These are phyloP conservation scores for Horisme vitalbata DNA, from an alignment of 2,888 invertebrate species.

Conservation along the genomic window DNA sequence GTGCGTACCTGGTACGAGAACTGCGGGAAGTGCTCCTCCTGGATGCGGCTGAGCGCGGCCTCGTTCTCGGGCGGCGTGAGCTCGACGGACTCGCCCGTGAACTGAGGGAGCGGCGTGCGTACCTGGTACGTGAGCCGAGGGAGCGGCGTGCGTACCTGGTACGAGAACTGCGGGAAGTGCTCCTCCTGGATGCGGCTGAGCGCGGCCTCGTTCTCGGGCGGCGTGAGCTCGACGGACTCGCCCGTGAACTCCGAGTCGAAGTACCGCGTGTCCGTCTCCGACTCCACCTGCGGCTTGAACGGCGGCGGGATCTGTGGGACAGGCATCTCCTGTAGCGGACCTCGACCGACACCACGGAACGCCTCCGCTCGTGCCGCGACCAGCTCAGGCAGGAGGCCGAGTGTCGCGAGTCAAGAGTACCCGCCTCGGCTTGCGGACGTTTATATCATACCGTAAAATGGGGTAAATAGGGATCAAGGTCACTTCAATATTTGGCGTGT, in stretches of 20 bases:
- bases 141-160: conserved; percentile 70
- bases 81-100: conserved; percentile 98
- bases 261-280: conserved; percentile 97
- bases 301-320: conserved; percentile 92
- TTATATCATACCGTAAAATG: too few relatives aligned
- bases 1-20: conserved; percentile 88
- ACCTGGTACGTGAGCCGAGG: conserved; percentile 92
- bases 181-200: conserved; percentile 87
- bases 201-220: conserved; percentile 88
- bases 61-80: conserved; percentile 95
- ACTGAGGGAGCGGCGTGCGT: conserved; percentile 97
- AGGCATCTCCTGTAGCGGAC: too few relatives aligned
- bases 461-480: too few relatives aligned
- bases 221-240: conserved; percentile 97
- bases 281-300: conserved; percentile 94
- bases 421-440: too few relatives aligned
- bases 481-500: too few relatives aligned
- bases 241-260: conserved; percentile 99
- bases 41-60: conserved; percentile 83
- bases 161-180: conserved; percentile 92
- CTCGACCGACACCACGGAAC: too few relatives aligned
- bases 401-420: too few relatives aligned
- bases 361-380: too few relatives aligned
- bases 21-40: conserved; percentile 90
- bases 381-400: too few relatives aligned